Evolutionary conservation across 2,113 vertebrate species (phyloP), one percentile per base, ranked within the genome.

Genomic region (Chloroceryle aenea): DNA sequence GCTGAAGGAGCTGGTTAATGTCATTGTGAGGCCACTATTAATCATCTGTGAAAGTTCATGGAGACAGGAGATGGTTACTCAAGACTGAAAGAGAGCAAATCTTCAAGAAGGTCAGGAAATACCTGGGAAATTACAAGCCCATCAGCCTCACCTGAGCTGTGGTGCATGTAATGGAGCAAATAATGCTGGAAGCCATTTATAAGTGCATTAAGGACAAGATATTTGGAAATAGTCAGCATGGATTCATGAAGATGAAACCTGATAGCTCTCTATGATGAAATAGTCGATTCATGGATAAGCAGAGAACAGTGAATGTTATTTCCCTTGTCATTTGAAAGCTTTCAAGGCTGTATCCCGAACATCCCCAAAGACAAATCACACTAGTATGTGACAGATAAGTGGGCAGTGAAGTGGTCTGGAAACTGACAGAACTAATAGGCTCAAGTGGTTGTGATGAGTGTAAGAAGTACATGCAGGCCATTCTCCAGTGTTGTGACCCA

Each of bases 21-120:
- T 32, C 52, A 55, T 43, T 2, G 0, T 0, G 3, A 45, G 12
- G 12, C 12, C 10, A 27, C 17, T 48, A 13, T 50, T 21, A 77
- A 27, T 38, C 34, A 19, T 19, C 0, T 2, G 4, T 81, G 43
- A 43, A 74, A 62, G 20, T 25, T 74, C 29, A 30, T 59, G 25
- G 30, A 75, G 13, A 42, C 4, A 23, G 14, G 5, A 2, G 4
- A 7, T 52, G 2, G 1, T 62, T 78, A 42, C 36, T 62, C 18
- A 56, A 48, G n/a, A 82, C 0, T 75, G 23, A 77, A 53, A 61
- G 26, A 76, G 1, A 26, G 5, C 6, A 81, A 55, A 61, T 56
- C 5, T 67, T 76, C 16, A 55, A 58, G 34, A 67, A 71, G 7
- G 9, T 38, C 26, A 74, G 16, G 21, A 73, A 80, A 0, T 16